Evolutionary conservation across 2,113 vertebrate species (phyloP).

Genomic region (Psilopsiagon aurifrons): DNA sequence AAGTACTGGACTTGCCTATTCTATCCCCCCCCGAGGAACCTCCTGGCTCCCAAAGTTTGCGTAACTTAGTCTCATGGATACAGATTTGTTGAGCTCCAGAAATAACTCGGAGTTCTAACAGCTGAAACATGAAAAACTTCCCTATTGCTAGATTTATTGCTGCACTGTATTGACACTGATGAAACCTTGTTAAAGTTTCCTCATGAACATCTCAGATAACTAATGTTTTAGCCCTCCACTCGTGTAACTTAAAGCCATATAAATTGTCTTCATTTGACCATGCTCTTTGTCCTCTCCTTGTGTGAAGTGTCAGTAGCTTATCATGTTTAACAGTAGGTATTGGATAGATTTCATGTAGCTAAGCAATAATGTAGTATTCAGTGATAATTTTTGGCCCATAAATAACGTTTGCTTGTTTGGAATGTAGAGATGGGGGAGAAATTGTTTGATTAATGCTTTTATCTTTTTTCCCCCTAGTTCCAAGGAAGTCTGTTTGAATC

Average conservation of each 20-base stretch:
- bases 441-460: neutral
- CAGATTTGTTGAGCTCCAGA: neutral
- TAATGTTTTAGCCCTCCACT: neutral
- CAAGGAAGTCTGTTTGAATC: neutral
- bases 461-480: neutral
- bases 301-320: neutral
- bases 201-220: neutral
- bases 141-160: neutral
- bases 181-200: neutral
- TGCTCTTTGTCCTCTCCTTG: neutral
- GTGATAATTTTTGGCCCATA: neutral
- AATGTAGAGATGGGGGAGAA: neutral
- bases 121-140: neutral
- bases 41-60: rapidly evolving
- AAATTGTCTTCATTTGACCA: neutral
- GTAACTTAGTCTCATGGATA: rapidly evolving
- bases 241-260: neutral
- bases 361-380: neutral
- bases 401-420: neutral
- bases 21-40: neutral
- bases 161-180: neutral
- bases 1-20: neutral
- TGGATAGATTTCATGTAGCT: neutral
- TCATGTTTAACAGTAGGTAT: neutral
- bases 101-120: neutral